Conservation (phyloP, 2,888 invertebrate species). For the Drosophila picticornis region DNA sequence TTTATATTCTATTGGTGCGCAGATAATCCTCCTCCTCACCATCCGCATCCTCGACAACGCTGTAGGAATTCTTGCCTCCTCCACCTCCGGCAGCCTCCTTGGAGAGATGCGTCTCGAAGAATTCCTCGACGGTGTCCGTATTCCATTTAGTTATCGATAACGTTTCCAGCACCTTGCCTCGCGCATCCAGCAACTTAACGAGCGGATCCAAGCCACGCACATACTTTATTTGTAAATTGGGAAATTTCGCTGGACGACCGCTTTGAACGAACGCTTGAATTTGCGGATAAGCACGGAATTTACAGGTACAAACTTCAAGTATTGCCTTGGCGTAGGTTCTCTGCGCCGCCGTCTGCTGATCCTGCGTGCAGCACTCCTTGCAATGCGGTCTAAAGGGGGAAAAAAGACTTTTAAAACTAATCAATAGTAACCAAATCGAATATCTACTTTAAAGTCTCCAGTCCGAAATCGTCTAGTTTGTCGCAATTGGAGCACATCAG, state of each 20-base stretch:
- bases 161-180: slow-evolving; percentile 93
- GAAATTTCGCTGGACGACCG: slow-evolving; percentile 94
- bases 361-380: slow-evolving; percentile 92
- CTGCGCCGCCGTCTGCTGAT: slow-evolving; percentile 88
- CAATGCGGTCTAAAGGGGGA: slow-evolving; percentile 86
- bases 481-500: slow-evolving; percentile 96
- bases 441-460: slow-evolving; percentile 79
- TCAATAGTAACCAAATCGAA: neutral
- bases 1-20: slow-evolving; percentile 66
- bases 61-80: slow-evolving; percentile 80
- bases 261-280: slow-evolving; percentile 99
- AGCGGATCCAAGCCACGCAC: slow-evolving; percentile 97
- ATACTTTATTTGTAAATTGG: slow-evolving; percentile 96
- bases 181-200: slow-evolving; percentile 94
- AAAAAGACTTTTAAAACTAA: neutral
- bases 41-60: slow-evolving; percentile 86
- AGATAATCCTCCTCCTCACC: slow-evolving; percentile 85
- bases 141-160: slow-evolving; percentile 99
- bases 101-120: slow-evolving; percentile 94
- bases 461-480: slow-evolving; percentile 89
- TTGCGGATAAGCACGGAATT: slow-evolving; percentile 99
- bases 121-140: slow-evolving; percentile 98
- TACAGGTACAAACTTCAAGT: slow-evolving; percentile 98
- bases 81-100: slow-evolving; percentile 73
- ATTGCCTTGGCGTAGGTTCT: slow-evolving; percentile 96